A percentile compares a stretch with the other conserved stretches of the same genome.
Conservation (phyloP, 2,888 invertebrate species). For the Tachina lurida region DNA sequence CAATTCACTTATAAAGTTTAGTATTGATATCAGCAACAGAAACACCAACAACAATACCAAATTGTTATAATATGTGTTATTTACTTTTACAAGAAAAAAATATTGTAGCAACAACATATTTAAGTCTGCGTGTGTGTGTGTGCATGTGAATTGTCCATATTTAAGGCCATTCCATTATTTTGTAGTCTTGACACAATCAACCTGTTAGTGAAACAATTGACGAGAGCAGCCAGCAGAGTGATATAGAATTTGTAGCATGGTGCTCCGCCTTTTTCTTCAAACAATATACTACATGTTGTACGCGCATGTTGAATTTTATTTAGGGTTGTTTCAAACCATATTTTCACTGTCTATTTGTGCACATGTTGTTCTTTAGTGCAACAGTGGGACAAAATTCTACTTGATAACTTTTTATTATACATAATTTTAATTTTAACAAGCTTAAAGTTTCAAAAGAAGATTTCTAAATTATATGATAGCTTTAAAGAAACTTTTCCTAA, state of each 20-base stretch:
- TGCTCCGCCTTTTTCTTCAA: constrained; percentile 70
- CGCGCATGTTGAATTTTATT: constrained; percentile 70
- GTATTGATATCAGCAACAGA: constrained; percentile 30
- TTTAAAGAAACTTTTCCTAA: too few relatives aligned
- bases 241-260: constrained; percentile 64
- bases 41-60: constrained; percentile 4
- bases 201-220: constrained; percentile 71
- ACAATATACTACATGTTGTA: constrained; percentile 54
- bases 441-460: background rate
- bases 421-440: background rate
- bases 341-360: constrained; percentile 71
- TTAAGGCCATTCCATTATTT: constrained; percentile 63
- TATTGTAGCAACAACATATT: constrained; percentile 43
- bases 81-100: constrained; percentile 23
- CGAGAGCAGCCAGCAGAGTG: constrained; percentile 64
- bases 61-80: constrained; percentile 50
- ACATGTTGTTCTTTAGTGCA: constrained; percentile 67
- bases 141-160: constrained; percentile 18
- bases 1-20: constrained; percentile 43
- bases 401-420: background rate
- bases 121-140: constrained; percentile 7
- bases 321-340: constrained; percentile 71
- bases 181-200: constrained; percentile 70
- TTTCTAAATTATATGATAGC: background rate
- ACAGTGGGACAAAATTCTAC: constrained; percentile 49